Evolutionary conservation across 2,113 vertebrate genomes (phyloP), one percentile per base, ranked within the genome.

Genomic region (Spheniscus mendiculus): DNA sequence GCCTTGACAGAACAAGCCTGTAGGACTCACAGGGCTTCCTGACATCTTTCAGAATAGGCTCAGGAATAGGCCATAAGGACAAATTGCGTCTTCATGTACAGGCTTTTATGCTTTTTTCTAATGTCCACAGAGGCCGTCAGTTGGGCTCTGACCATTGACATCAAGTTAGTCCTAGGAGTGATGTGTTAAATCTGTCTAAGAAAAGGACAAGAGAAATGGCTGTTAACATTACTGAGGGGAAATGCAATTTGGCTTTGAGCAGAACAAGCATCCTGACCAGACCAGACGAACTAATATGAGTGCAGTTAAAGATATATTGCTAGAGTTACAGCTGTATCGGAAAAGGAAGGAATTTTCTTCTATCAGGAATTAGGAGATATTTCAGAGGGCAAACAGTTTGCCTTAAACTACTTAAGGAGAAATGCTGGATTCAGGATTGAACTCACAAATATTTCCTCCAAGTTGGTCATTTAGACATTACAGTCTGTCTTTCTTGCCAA

Each of bases 181-280:
- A 80, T 69, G 89, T 66, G 80, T 81, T 93, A 88, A 93, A 93
- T 92, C 70, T 87, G 40, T 88, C 66, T 58, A 44, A 93, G 85
- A 47, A 85, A 94, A 88, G 83, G 85, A 90, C 72, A 86, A 73
- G 62, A 73, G 71, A 80, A 92, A 86, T 56, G 38, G 72, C 56
- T 87, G 67, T 82, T 78, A 92, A 92, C n/a, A 70, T 59, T 89
- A 92, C 32, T 77, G 93, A 89, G 32, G 40, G 74, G 63, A 95
- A 90, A 93, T 92, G 76, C 85, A 87, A 50, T 95, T 90, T 95
- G 72, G 38, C 72, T 93, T 92, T 79, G 38, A 95, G 69, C n/a
- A 73, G 50, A 90, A 66, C 45, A 63, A 77, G 80, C 47, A 86
- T 71, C 69, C 63, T 71, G 77, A 88, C 38, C 67, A 90, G 82